Base-by-base conservation (phyloP, 2,797 vertebrate species). In the Micropoecilia bifurca region DNA sequence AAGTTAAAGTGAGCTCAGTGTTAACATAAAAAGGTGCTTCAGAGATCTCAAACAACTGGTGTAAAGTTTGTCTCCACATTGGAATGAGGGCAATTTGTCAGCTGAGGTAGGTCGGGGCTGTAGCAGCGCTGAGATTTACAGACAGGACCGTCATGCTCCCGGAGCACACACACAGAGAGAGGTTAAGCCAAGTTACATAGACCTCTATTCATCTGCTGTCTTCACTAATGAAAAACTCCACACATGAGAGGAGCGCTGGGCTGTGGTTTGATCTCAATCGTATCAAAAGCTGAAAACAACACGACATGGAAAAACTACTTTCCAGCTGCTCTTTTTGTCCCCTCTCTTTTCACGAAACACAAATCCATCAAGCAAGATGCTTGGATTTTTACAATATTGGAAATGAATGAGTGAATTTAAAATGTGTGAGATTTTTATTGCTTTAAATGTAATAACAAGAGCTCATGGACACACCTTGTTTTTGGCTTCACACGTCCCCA, bases 181-280 rank as follows among this genome's bases (percentile, higher is more conserved):
- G 88, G 93, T 89, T 89, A 93, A 87, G 88, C 90, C 88, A 82
- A 88, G 90, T 91, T 81, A 87, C 92, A 96, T 91, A 96, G 93
- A 89, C 91, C 89, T 83, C 95, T 89, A 96, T 96, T 96, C 95
- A 96, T 95, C 91, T 81, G 75, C 93, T 93, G 91, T 94, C 95
- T 92, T 93, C 80, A 33, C 92, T 92, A 90, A 94, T 94, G 92
- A 95, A 94, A 95, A 92, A 91, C 88, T 88, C 91, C 88, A 92
- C 93, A 94, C 93, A 94, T 80, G 87, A 92, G 92, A 89, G 86
- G 45, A 86, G 88, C 86, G 69, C 85, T 1, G 86, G 84, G 87
- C 89, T 47, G 86, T 63, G 88, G 80, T 87, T 90, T 90, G 76
- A 82, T 93, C 93, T 90, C 91, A 88, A 91, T 85, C 85, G 7